phyloP scores from a whole-genome alignment of 2,797 vertebrate species.

The Melopsittacus undulatus region DNA sequence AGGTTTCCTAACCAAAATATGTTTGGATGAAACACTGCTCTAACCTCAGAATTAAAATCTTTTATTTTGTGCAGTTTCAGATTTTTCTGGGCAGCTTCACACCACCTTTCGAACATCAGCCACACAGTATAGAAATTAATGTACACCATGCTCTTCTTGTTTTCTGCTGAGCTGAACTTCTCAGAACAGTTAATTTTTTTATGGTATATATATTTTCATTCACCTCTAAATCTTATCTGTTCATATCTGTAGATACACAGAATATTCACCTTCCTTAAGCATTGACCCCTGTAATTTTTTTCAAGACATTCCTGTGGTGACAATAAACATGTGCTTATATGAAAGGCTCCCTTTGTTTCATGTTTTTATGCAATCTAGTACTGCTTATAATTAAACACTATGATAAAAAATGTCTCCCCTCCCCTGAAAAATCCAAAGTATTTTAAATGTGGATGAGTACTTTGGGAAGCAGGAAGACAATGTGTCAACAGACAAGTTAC shows the following conservation, averaged over 20 bases:
- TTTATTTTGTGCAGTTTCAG: background rate
- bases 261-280: background rate
- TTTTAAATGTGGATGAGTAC: constrained; percentile 11
- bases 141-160: background rate
- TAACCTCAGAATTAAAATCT: background rate
- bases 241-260: background rate
- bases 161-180: background rate
- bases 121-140: background rate
- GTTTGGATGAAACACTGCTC: background rate
- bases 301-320: background rate
- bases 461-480: constrained; percentile 20
- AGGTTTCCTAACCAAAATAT: background rate
- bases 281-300: background rate
- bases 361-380: background rate
- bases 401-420: background rate
- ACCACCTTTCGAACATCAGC: background rate
- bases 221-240: background rate
- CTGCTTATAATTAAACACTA: background rate
- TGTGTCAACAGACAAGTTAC: background rate
- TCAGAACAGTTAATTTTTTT: background rate
- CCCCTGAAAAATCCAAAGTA: constrained; percentile 26
- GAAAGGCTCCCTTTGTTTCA: constrained; percentile 16
- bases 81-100: background rate
- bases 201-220: background rate
- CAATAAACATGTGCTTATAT: background rate